Evolutionary conservation across 2,797 vertebrate species (phyloP), one percentile per base, ranked within the genome.

Genomic region (Crypturellus tataupa): DNA sequence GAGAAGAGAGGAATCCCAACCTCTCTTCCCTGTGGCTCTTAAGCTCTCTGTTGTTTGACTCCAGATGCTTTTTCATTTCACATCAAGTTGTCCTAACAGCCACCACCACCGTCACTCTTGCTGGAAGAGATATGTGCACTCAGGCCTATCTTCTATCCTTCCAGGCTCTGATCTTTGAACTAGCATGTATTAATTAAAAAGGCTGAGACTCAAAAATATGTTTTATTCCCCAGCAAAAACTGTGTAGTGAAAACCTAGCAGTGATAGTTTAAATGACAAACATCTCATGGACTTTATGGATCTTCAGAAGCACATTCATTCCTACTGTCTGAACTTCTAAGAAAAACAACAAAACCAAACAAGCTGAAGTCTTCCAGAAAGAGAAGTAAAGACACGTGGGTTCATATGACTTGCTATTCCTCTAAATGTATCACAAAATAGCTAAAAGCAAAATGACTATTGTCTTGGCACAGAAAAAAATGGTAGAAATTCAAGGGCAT

Each of bases 341-440:
- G 12, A 25, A 19, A 29, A 83, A 76, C 1, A 53, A 23, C 62
- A 65, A 49, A 23, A 39, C 35, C 46, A 84, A 93, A 56, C 27
- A 80, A 47, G 25, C 14, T 3, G 3, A 56, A 80, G 27, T 8
- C 5, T 80, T 49, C 46, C 35, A 46, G 51, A 78, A 31, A 33
- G 21, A 85, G 33, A 58, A 24, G 10, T 1, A 31, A 76, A 17
- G 35, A 12, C 40, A 12, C 0, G 1, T 11, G 64, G 68, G 49
- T 9, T 3, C 0, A 2, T 2, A 0, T 10, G 25, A 2, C 19
- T 40, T 70, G 60, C 46, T 58, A 56, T n/a, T 81, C 56, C 21
- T 20, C 49, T 37, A 5, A n/a, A 6, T 0, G 12, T 9, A 3
- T 13, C 14, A 19, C 59, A 70, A 23, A 0, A 0, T 2, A 20